Evolutionary conservation across 2,888 invertebrate species (phyloP), one percentile per base, ranked within the genome.

Genomic region (Philopedon plagiatum): DNA sequence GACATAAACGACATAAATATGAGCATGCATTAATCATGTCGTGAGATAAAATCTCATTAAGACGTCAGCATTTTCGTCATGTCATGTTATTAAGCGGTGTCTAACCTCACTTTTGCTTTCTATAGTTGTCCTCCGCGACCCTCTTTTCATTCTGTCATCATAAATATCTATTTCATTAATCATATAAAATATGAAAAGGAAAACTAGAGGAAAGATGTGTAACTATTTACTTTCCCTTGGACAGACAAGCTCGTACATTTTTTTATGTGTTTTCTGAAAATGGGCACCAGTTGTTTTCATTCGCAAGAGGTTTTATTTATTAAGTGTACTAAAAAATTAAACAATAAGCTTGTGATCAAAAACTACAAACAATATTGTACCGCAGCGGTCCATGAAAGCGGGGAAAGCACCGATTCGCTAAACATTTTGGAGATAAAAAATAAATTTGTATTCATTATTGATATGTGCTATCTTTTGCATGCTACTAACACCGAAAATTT

Each of bases 21-120:
- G n/a, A 5, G 9, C 44, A 1, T 1, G 18, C 44, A 44, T 44
- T 44, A 44, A 44, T 44, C 44, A 44, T n/a, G 2, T 15, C 15
- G n/a, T n/a, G 13, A n/a, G 39, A 5, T 13, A 39, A 39, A 39
- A 39, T 18, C 41, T 41, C 46, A 46, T 46, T 23, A 46, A 15
- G 3, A 2, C 9, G 9, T 21, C 5, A 8, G n/a, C 13, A 49
- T 21, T 49, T 49, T 23, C 21, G 7, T 49, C 49, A 23, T 49
- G 49, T 49, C 23, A 23, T 2, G 49, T 18, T 18, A 23, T 49
- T 21, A 49, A 49, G 21, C 49, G n/a, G 49, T 18, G 19, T 23
- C 49, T 49, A 49, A 49, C 44, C 19, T 44, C 44, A 49, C 49
- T 49, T 49, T 23, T 49, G 13, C 23, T 49, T 49, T 7, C 49